These are phyloP conservation scores for Tetraneura akinire DNA, from an alignment of 1,140 invertebrate species.

Conservation along the genomic window DNA sequence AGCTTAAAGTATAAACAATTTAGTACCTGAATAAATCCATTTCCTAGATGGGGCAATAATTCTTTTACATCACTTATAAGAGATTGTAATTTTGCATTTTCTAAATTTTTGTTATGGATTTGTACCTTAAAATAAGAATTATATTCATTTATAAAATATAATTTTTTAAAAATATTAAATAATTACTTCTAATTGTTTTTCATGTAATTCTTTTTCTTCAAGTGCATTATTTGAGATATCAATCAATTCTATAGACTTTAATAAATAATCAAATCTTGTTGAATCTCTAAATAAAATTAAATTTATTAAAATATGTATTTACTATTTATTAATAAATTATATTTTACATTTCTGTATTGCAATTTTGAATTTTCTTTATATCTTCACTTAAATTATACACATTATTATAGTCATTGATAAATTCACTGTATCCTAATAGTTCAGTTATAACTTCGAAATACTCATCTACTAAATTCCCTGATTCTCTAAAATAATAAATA, in stretches of 20 bases:
- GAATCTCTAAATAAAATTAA: constrained; percentile 11
- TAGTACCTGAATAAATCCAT: constrained; percentile 29
- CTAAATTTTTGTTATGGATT: constrained; percentile 13
- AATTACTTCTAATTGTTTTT: constrained; percentile 17
- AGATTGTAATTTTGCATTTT: constrained; percentile 32
- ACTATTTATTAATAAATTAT: neutral
- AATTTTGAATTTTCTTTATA: constrained; percentile 28
- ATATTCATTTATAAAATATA: neutral
- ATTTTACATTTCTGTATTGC: constrained; percentile 1
- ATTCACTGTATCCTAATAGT: constrained; percentile 25
- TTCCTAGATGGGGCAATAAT: constrained; percentile 36
- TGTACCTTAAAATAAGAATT: constrained; percentile 30
- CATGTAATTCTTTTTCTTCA: constrained; percentile 15
- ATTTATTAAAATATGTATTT: neutral
- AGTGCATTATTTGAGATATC: neutral
- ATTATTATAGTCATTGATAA: constrained; percentile 31
- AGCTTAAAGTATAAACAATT: neutral
- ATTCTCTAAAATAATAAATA: neutral
- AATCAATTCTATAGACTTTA: constrained; percentile 31
- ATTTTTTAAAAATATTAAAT: neutral
- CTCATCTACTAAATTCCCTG: neutral
- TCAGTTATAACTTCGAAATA: constrained; percentile 32
- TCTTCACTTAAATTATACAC: constrained; percentile 9
- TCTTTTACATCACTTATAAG: constrained; percentile 45
- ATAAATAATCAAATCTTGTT: constrained; percentile 32